Conservation (phyloP, 2,888 invertebrate species). For the Hoplodrina ambigua region DNA sequence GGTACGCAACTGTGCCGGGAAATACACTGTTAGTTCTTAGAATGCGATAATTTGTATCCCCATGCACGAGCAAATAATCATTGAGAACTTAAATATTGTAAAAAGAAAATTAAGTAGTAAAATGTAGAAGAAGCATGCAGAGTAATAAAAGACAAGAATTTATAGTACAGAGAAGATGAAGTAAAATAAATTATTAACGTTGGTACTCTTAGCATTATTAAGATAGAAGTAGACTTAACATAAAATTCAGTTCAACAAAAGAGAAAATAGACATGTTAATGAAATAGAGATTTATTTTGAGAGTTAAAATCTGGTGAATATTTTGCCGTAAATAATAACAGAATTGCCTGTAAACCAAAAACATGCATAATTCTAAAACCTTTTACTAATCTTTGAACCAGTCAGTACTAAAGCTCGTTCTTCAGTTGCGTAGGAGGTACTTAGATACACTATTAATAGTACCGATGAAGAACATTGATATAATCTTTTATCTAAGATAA, state of each 20-base stretch:
- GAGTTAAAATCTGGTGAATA: not conserved
- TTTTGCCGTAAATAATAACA: not conserved
- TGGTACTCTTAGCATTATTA: not conserved
- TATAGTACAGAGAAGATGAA: slow-evolving; percentile 15
- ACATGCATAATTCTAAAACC: slow-evolving; percentile 25
- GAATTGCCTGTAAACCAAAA: slow-evolving; percentile 26
- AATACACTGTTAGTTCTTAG: slow-evolving; percentile 21
- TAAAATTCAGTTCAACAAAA: slow-evolving; percentile 13
- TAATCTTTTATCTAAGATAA: not conserved
- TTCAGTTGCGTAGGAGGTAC: not conserved
- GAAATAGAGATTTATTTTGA: not conserved
- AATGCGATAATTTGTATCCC: not conserved
- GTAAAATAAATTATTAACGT: not conserved
- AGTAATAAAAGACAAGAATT: slow-evolving; percentile 23
- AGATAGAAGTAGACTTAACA: slow-evolving; percentile 12
- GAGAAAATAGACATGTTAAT: slow-evolving; percentile 21
- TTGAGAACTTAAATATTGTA: slow-evolving; percentile 21
- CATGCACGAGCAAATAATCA: slow-evolving; percentile 56
- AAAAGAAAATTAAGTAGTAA: slow-evolving; percentile 7
- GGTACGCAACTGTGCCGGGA: slow-evolving; percentile 77
- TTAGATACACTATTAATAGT: not conserved
- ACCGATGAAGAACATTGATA: not conserved
- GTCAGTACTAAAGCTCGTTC: not conserved
- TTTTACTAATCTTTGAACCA: not conserved
- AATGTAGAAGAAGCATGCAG: slow-evolving; percentile 47